Conservation (phyloP, 2,113 vertebrate genomes). For the Morone chrysops region DNA sequence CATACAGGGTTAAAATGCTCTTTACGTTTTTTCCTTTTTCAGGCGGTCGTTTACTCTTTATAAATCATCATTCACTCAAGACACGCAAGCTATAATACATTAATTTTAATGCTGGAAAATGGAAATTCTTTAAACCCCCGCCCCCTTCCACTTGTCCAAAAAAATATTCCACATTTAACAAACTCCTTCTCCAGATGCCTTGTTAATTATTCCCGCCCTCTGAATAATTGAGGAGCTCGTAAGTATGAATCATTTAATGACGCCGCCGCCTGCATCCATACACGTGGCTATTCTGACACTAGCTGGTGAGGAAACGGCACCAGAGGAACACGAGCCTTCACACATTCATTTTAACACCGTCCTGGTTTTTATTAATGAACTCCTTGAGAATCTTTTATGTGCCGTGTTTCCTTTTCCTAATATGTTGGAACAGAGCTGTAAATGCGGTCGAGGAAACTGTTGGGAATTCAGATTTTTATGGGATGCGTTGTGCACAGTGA, state of each 20-base stretch:
- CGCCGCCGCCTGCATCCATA: constrained; percentile 34
- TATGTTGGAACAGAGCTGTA: not conserved
- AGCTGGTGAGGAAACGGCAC: constrained; percentile 30
- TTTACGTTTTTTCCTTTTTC: not conserved
- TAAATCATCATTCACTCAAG: constrained; percentile 15
- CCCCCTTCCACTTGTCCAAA: not conserved
- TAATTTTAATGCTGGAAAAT: constrained; percentile 22
- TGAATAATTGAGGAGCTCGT: constrained; percentile 79
- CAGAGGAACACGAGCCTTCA: constrained; percentile 19
- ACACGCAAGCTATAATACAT: constrained; percentile 11
- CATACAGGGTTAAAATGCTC: not conserved
- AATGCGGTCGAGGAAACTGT: constrained; percentile 9
- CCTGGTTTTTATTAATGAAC: constrained; percentile 58
- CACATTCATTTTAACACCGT: constrained; percentile 33
- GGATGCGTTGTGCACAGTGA: not conserved
- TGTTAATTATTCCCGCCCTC: constrained; percentile 75
- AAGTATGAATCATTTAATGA: constrained; percentile 77
- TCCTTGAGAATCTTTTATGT: constrained; percentile 24
- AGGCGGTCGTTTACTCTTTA: constrained; percentile 3
- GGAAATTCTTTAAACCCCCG: constrained; percentile 1
- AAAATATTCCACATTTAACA: constrained; percentile 42
- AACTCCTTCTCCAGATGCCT: constrained; percentile 65
- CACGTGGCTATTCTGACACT: constrained; percentile 32
- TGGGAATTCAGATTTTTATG: constrained; percentile 15
- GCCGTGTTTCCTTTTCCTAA: constrained; percentile 10